Evolutionary conservation across 2,797 vertebrate genomes (phyloP).

Genomic region (Rallus crepitans): DNA sequence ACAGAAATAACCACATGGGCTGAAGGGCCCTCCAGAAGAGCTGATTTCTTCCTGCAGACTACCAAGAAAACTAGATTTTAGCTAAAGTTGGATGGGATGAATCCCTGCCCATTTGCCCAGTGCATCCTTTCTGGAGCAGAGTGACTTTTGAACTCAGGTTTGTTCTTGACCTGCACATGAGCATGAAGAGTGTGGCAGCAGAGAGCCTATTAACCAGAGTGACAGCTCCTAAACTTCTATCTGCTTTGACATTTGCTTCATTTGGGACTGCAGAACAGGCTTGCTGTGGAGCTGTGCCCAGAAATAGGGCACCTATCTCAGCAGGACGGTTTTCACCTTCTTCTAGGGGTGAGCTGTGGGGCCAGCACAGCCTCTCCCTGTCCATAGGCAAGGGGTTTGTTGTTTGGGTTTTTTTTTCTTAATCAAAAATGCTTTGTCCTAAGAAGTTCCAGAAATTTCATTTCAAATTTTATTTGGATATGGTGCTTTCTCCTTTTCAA

Average conservation of each 20-base stretch:
- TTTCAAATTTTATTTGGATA: background rate
- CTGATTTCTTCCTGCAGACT: background rate
- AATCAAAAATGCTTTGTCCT: constrained; percentile 24
- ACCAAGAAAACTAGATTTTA: background rate
- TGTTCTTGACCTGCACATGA: background rate
- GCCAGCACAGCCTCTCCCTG: background rate
- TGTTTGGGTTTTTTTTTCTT: background rate
- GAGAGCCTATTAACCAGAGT: background rate
- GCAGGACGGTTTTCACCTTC: background rate
- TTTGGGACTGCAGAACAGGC: background rate
- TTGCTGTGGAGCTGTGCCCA: background rate
- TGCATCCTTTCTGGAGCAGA: background rate
- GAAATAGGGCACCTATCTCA: constrained; percentile 48
- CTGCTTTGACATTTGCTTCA: constrained; percentile 22
- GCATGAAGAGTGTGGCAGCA: background rate
- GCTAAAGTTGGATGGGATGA: background rate
- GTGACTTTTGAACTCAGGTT: background rate
- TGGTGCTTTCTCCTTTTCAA: rapidly evolving
- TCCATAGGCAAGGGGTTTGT: rapidly evolving
- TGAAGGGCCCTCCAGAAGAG: background rate
- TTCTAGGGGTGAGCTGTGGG: background rate
- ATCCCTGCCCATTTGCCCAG: background rate
- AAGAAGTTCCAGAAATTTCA: background rate
- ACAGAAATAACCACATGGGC: rapidly evolving
- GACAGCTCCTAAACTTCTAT: constrained; percentile 6